These are phyloP conservation scores for Anolis sagrei DNA, from an alignment of 2,113 vertebrate species.

Conservation along the genomic window DNA sequence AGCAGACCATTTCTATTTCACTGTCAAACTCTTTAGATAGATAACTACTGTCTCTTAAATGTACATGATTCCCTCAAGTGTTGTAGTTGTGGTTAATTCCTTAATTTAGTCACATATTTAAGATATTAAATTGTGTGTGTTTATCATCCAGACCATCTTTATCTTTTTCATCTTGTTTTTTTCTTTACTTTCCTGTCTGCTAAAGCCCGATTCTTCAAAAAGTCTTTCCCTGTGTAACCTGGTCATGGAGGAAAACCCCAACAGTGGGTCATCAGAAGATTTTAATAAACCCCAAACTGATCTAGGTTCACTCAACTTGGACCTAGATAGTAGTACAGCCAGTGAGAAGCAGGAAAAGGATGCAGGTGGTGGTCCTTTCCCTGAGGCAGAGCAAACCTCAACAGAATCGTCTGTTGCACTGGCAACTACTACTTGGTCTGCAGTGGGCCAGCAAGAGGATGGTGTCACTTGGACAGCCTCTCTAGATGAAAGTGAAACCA, in stretches of 20 bases:
- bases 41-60: conserved; percentile 34
- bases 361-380: conserved; percentile 57
- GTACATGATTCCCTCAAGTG: background rate
- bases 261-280: conserved; percentile 77
- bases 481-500: conserved; percentile 60
- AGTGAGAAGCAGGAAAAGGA: conserved; percentile 75
- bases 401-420: conserved; percentile 22
- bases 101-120: conserved; percentile 62
- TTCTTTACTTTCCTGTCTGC: conserved; percentile 79
- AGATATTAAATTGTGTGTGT: conserved; percentile 69
- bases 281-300: conserved; percentile 76
- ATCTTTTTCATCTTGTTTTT: conserved; percentile 80
- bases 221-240: conserved; percentile 85
- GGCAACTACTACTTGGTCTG: conserved; percentile 59
- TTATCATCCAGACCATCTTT: conserved; percentile 77
- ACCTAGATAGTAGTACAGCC: conserved; percentile 82
- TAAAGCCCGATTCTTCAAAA: conserved; percentile 86
- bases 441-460: conserved; percentile 62
- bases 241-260: conserved; percentile 78
- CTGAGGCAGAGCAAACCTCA: conserved; percentile 67
- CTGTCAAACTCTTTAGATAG: conserved; percentile 52
- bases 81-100: conserved; percentile 43
- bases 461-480: conserved; percentile 60
- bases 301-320: conserved; percentile 83
- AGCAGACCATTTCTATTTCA: conserved; percentile 74